Percentiles rank a stretch among this genome's conserved stretches.
Conservation (phyloP, 2,888 invertebrate species). For the Yponomeuta cagnagella region DNA sequence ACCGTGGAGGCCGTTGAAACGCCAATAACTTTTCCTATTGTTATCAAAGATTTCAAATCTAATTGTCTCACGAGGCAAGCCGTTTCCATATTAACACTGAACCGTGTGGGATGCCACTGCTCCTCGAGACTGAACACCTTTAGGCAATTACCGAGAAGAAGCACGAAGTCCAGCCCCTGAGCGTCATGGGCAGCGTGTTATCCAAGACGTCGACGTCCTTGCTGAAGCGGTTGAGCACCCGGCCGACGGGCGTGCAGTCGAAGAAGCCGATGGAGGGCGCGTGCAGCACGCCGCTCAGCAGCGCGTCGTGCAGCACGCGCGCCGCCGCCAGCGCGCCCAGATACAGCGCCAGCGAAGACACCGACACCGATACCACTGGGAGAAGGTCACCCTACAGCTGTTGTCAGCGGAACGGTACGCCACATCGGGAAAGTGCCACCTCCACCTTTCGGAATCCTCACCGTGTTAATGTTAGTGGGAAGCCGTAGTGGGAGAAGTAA, state of each 20-base stretch:
- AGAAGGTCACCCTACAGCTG: conserved; percentile 17
- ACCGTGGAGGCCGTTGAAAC: no score
- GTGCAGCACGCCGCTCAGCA: conserved; percentile 79
- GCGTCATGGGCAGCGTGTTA: conserved; percentile 81
- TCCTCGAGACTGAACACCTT: neutral
- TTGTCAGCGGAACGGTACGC: neutral
- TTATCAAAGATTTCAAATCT: no score
- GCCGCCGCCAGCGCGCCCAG: conserved; percentile 79
- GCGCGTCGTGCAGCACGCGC: conserved; percentile 77
- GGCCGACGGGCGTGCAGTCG: conserved; percentile 87
- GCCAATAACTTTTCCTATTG: no score
- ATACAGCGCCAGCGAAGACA: conserved; percentile 80
- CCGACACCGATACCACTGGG: conserved; percentile 78
- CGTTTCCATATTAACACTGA: no score
- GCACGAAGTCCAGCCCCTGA: conserved; percentile 82
- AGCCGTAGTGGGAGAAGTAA: no score
- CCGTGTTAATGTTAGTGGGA: no score
- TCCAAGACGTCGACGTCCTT: conserved; percentile 85
- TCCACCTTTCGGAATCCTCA: neutral
- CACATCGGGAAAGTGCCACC: neutral
- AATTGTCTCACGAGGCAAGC: no score
- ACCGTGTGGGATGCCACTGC: no score
- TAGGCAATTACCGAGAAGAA: conserved; percentile 73
- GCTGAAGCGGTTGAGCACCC: conserved; percentile 86
- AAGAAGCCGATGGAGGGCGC: conserved; percentile 83